Conservation (phyloP, 1,140 invertebrate genomes). For the Micrasema longulum region DNA sequence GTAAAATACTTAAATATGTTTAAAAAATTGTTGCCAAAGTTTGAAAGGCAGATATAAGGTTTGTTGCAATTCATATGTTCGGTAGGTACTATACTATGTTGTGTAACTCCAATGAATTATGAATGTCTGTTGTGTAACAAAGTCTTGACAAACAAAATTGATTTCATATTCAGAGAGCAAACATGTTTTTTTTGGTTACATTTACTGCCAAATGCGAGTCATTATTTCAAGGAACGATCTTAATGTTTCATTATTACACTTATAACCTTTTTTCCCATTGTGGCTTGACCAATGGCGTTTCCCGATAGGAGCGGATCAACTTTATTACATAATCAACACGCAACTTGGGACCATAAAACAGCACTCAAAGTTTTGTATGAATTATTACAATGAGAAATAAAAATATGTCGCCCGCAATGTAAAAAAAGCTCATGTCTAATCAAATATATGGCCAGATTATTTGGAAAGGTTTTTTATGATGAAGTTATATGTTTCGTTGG, state of each 20-base stretch:
- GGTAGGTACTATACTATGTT: no score
- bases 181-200: neutral
- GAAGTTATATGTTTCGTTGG: conserved; percentile 10
- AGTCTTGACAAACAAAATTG: no score
- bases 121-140: no score
- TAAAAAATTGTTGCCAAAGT: no score
- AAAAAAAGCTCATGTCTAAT: conserved; percentile 9
- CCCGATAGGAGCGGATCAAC: neutral
- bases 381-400: conserved; percentile 23
- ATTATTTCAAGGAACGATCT: neutral
- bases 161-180: neutral
- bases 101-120: no score
- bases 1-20: no score
- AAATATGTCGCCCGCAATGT: conserved; percentile 4
- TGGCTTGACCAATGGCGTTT: conserved; percentile 11
- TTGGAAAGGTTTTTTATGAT: conserved; percentile 31
- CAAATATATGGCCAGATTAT: conserved; percentile 19
- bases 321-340: conserved; percentile 28
- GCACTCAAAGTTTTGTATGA: conserved; percentile 11
- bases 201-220: conserved; percentile 1
- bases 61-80: no score
- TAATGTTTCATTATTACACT: conserved; percentile 10
- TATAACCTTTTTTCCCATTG: neutral
- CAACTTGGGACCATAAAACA: neutral
- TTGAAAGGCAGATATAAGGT: no score